Base-by-base conservation (phyloP, 2,797 vertebrate species). In the Characodon lateralis region DNA sequence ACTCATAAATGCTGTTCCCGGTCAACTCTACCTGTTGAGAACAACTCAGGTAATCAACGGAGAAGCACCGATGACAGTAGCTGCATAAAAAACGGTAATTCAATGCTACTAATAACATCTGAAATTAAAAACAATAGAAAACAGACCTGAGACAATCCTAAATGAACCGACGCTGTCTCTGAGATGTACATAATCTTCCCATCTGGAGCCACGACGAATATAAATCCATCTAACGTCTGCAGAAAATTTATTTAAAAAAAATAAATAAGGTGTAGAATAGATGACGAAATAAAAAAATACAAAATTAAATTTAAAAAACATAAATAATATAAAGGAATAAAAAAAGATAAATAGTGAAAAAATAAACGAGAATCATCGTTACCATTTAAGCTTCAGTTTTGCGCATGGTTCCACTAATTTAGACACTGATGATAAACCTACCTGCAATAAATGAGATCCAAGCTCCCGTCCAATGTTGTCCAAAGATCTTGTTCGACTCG, bases 121-220 rank as follows among this genome's bases (percentile, higher is more conserved):
- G 5, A 22, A 20, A 73, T 31, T 1, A 24, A 51, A 43, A n/a
- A 2, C 35, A 9, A 16, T 28, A 22, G 3, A n/a, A 55, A 46
- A 78, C 88, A 76, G 96, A 99, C 98, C 98, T 99, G 98, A 89
- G 98, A 99, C 85, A 99, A 95, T 81, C 98, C 98, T 91, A 99
- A 93, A 89, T 99, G 98, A 82, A 99, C 98, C 1, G 98, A 99
- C 6, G 98, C 98, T 0, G 98, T 99, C 91, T 99, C 98, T 0
- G 98, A 99, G 86, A 99, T 99, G 93, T 99, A 99, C 98, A 99
- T 99, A 83, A 99, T 99, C 94, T 99, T 99, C 76, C 98, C 98
- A 88, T 99, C 98, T 0, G 98, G 98, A 79, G 98, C 98, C 87
- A 99, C 98, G 16, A 99, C 98, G 66, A 99, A 99, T 91, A 99